Evolutionary conservation across 2,797 vertebrate genomes (phyloP), one percentile per base, ranked within the genome.

Genomic region (Zenarchopterus dispar): DNA sequence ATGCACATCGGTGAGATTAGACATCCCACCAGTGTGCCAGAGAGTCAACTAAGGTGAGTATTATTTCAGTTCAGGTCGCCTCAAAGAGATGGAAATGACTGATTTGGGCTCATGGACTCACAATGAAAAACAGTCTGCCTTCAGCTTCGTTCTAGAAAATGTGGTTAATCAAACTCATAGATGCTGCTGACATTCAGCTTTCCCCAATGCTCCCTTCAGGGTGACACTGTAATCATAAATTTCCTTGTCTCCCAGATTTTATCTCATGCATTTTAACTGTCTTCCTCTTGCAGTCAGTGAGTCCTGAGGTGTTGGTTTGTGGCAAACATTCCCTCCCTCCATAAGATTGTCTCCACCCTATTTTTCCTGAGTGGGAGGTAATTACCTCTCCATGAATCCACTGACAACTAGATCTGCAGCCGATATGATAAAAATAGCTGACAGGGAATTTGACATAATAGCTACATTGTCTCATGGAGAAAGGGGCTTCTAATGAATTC

Each of bases 371-470:
- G 69, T 65, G 61, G 75, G 73, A 89, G 80, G 82, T 85, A 90
- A 91, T 91, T 92, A 90, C 82, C 81, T 77, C 75, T 45, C 68
- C 65, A 72, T 75, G 86, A 91, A 90, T 90, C 81, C 84, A 84
- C 73, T 67, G 78, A 91, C 81, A 87, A 88, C 81, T 81, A 82
- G 90, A 92, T 93, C 81, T 60, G 80, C 57, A 5, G 81, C 70
- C 87, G 88, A 92, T 86, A 81, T 70, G 86, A 88, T 85, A 89
- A 91, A 93, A 93, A 93, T 91, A 93, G 90, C 90, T 92, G 91
- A 91, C 91, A 84, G 85, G 75, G 78, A 84, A 87, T 90, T 92
- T 89, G 86, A 91, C 81, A 92, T 84, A 90, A 87, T 81, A 81
- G 86, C 82, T 72, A 83, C 84, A 88, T 86, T 86, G 82, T 89